phyloP scores from a whole-genome alignment of 2,113 vertebrate species.

The Hystrix brachyura region DNA sequence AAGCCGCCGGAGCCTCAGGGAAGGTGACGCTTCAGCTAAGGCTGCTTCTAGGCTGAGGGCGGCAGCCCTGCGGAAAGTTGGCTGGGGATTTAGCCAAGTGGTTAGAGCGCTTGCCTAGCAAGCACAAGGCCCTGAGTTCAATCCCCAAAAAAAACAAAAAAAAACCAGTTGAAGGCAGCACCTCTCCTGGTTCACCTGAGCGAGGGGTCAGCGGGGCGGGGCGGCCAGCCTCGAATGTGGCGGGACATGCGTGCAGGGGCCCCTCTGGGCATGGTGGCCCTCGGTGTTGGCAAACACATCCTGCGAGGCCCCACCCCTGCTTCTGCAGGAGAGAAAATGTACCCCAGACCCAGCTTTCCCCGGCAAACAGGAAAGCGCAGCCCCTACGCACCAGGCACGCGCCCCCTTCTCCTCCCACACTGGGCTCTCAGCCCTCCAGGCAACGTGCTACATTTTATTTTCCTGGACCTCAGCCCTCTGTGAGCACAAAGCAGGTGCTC shows the following conservation, averaged over 20 bases:
- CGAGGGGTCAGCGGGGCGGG: too few species aligned
- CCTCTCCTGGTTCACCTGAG: accelerated
- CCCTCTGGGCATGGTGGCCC: background rate
- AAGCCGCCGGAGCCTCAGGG: background rate
- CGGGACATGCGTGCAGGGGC: background rate
- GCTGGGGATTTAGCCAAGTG: too few species aligned
- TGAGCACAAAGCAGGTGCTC: background rate
- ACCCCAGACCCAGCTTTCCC: background rate
- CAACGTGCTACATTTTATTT: background rate
- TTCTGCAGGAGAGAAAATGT: background rate
- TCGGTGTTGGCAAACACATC: background rate
- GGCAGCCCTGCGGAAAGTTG: too few species aligned
- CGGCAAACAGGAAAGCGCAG: background rate
- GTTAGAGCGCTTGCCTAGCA: too few species aligned
- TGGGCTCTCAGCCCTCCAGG: background rate
- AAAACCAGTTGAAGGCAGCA: background rate
- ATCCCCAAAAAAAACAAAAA: too few species aligned
- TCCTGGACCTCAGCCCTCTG: background rate
- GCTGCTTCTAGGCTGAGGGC: background rate
- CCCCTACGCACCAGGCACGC: too few species aligned
- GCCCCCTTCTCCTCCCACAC: background rate
- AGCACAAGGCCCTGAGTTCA: too few species aligned
- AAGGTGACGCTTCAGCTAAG: background rate
- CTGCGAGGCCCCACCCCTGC: background rate
- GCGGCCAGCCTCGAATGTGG: background rate